Conservation (phyloP, 92 coral and sea anemone species). For the Epizoanthus fatuus region DNA sequence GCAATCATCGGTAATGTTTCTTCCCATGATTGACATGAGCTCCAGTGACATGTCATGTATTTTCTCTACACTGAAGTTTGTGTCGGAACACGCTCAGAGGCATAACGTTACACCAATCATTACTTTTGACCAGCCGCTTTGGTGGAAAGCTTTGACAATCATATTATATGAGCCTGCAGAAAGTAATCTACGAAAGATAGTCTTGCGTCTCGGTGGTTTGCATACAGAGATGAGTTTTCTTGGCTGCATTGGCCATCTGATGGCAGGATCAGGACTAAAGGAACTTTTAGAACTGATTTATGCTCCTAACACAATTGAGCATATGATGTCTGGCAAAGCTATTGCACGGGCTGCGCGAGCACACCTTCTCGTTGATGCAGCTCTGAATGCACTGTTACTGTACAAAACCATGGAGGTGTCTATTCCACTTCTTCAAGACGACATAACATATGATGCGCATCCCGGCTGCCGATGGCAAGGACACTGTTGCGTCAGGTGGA, state of each 20-base stretch:
- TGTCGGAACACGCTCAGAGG: conserved; percentile 43
- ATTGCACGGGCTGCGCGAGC: conserved; percentile 47
- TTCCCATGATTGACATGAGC: conserved; percentile 61
- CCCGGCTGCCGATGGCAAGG: neutral
- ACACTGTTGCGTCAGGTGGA: neutral
- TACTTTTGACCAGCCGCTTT: conserved; percentile 49
- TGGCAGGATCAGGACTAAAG: conserved; percentile 52
- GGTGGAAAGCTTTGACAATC: conserved; percentile 40
- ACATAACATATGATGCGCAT: neutral
- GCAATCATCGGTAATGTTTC: conserved; percentile 41
- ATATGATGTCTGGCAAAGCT: conserved; percentile 67
- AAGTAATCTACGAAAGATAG: conserved; percentile 18
- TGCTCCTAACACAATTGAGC: conserved; percentile 54
- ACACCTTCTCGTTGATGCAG: conserved; percentile 37
- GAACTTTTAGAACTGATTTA: conserved; percentile 57
- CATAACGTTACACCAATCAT: conserved; percentile 22
- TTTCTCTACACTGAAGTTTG: conserved; percentile 47
- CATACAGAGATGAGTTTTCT: conserved; percentile 58
- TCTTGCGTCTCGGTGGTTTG: conserved; percentile 44
- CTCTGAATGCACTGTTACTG: conserved; percentile 8
- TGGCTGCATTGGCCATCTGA: conserved; percentile 51
- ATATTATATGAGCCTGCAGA: conserved; percentile 19
- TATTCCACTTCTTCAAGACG: neutral
- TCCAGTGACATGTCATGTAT: conserved; percentile 53
- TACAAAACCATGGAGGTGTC: neutral